These are phyloP conservation scores for Steinernema scapterisci DNA, from an alignment of 2,888 invertebrate species.

Conservation along the genomic window DNA sequence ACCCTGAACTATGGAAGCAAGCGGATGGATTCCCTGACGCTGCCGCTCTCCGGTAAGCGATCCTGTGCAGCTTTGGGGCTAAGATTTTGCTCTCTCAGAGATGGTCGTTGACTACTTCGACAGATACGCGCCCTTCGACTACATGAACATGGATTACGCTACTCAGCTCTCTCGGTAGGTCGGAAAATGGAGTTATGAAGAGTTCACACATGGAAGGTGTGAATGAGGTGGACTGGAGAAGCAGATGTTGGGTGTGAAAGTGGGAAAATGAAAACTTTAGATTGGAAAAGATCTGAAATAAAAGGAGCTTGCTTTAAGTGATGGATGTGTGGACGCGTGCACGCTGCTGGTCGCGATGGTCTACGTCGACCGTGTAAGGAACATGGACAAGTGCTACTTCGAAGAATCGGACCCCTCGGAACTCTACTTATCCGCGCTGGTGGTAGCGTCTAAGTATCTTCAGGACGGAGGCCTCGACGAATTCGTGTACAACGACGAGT, in stretches of 20 bases:
- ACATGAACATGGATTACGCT: conserved; percentile 61
- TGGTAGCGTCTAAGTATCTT: conserved; percentile 93
- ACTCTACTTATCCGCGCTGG: conserved; percentile 90
- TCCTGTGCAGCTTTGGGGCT: background rate
- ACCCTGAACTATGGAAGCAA: conserved; percentile 81
- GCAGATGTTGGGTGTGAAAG: no score
- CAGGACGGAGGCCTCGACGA: conserved; percentile 91
- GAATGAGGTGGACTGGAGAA: no score
- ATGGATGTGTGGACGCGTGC: conserved; percentile 71
- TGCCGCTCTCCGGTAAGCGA: conserved; percentile 56
- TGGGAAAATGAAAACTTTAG: no score
- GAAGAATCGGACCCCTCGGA: conserved; percentile 84
- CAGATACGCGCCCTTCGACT: conserved; percentile 58
- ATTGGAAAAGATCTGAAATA: no score
- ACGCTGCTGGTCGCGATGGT: conserved; percentile 86
- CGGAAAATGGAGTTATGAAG: no score
- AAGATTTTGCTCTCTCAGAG: conserved; percentile 51
- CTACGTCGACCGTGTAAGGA: conserved; percentile 86
- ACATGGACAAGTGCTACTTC: conserved; percentile 79
- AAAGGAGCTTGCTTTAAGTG: conserved; percentile 77
- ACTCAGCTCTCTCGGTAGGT: conserved; percentile 50
- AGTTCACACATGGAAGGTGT: no score
- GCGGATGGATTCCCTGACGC: conserved; percentile 51
- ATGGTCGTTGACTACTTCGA: conserved; percentile 64
- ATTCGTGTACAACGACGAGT: conserved; percentile 86